Percentiles rank a stretch among this genome's conserved stretches.
phyloP scores from a whole-genome alignment of 2,797 vertebrate genomes.

The Chaunax sp. region DNA sequence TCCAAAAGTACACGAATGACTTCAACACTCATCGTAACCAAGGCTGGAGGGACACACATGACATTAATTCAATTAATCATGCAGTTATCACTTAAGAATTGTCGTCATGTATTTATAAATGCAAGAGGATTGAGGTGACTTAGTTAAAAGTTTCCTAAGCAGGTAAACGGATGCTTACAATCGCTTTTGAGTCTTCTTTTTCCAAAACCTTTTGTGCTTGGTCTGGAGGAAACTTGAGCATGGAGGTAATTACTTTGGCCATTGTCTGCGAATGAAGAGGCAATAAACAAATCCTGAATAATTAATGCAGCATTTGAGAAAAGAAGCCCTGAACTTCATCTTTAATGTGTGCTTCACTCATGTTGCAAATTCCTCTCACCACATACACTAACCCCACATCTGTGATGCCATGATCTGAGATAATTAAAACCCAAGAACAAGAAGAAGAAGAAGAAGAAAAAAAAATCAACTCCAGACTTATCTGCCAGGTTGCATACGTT shows the following conservation, averaged over 20 bases:
- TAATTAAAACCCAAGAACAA: slow-evolving; percentile 50
- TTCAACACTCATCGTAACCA: slow-evolving; percentile 81
- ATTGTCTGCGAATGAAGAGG: slow-evolving; percentile 86
- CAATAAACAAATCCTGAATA: neutral
- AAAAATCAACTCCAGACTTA: slow-evolving; percentile 65
- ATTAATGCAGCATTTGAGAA: neutral
- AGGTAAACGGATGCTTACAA: slow-evolving; percentile 81
- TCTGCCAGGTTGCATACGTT: slow-evolving; percentile 66
- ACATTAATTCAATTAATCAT: slow-evolving; percentile 1
- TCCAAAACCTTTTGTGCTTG: slow-evolving; percentile 95
- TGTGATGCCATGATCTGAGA: slow-evolving; percentile 40
- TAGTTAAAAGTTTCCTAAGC: neutral
- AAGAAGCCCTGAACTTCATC: neutral
- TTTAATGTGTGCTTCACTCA: neutral
- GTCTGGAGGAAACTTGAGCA: slow-evolving; percentile 95
- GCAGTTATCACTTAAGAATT: neutral
- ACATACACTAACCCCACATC: neutral
- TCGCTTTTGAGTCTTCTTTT: slow-evolving; percentile 89
- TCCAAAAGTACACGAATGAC: slow-evolving; percentile 35
- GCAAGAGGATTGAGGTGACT: neutral
- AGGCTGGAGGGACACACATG: slow-evolving; percentile 62
- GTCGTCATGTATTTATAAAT: neutral
- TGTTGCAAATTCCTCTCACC: neutral
- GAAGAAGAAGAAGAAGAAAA: slow-evolving; percentile 12
- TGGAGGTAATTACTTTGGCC: slow-evolving; percentile 98